Evolutionary conservation across 2,797 vertebrate species (phyloP), one percentile per base, ranked within the genome.

Genomic region (Characodon lateralis): DNA sequence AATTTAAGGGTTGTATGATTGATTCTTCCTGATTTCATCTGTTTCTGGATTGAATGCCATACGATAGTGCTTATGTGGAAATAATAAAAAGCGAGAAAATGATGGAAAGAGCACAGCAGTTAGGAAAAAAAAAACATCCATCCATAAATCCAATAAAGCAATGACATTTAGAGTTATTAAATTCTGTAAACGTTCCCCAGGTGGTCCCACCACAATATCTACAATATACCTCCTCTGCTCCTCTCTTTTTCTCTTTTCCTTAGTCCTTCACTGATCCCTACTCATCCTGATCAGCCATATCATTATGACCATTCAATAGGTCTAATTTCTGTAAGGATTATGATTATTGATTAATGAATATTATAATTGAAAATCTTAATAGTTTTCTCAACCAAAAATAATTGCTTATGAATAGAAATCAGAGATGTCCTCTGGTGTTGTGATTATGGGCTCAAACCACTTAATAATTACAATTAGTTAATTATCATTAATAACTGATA

Each of bases 101-200:
- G 78, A 78, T 74, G 48, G 76, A 69, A 51, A 59, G 78, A 71
- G 71, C 73, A 81, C n/a, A 22, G 79, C 53, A 24, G 18, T 35
- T 81, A 55, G 74, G 80, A 78, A 73, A 68, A 61, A 35, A 83
- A 65, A 86, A 78, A 85, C 72, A 91, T 91, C 87, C 87, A 81
- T 90, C 89, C 87, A 89, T 93, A 92, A 92, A 93, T 93, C 91
- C 92, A 95, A 94, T 94, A 94, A 94, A 90, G 88, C 88, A 89
- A 91, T 94, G 93, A 91, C 93, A 94, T 94, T 93, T 92, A 85
- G 81, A 89, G 90, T 94, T 95, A 93, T 93, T 94, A 92, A 92
- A 93, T 92, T 91, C 87, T 88, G 85, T 91, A 90, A 95, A 93
- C 89, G 91, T 91, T 92, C 92, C 89, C 91, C 89, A 84, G 91